Percentiles rank a stretch among this genome's conserved stretches.
These are phyloP conservation scores for Theocolax elegans DNA, from an alignment of 1,140 invertebrate genomes.

Conservation along the genomic window DNA sequence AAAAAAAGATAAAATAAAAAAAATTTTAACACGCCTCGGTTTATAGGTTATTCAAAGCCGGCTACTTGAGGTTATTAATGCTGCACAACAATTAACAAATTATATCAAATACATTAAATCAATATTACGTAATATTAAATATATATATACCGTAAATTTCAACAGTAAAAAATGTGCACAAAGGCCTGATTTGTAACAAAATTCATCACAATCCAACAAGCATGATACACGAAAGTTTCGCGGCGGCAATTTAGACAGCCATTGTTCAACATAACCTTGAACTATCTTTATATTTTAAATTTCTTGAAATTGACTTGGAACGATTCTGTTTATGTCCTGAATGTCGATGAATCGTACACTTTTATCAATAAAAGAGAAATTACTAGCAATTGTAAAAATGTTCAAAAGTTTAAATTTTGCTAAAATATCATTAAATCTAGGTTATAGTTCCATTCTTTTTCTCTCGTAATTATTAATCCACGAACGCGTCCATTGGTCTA, in stretches of 20 bases:
- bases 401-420: too few species aligned
- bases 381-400: too few species aligned
- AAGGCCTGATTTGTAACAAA: not conserved
- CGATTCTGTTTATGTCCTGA: too few species aligned
- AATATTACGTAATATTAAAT: not conserved
- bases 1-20: constrained; percentile 1
- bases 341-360: too few species aligned
- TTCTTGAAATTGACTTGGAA: too few species aligned
- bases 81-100: not conserved
- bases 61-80: not conserved
- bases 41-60: constrained; percentile 30
- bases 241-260: constrained; percentile 28
- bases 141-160: not conserved
- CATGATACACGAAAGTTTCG: constrained; percentile 19
- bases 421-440: too few species aligned
- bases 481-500: too few species aligned
- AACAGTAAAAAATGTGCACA: not conserved
- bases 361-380: too few species aligned
- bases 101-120: not conserved
- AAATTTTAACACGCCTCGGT: not conserved
- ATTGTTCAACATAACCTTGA: constrained; percentile 33
- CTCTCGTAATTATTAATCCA: too few species aligned
- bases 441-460: too few species aligned
- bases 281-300: too few species aligned
- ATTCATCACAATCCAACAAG: not conserved